Conservation (phyloP, 2,113 vertebrate species). For the Hyla sarda region DNA sequence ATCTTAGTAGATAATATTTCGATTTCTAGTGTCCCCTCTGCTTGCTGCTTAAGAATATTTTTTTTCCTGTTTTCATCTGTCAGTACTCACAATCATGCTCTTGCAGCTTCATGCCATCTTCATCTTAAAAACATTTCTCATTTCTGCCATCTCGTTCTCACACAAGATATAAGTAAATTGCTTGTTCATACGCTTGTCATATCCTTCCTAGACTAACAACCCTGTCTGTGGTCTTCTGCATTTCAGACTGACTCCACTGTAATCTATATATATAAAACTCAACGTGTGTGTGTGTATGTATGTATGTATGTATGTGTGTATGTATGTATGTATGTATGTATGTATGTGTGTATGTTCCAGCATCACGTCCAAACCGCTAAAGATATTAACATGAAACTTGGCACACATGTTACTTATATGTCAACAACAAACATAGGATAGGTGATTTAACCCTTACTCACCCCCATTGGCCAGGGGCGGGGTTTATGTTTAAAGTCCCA, state of each 20-base stretch:
- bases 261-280: not conserved
- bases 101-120: constrained; percentile 10
- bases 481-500: too few species aligned
- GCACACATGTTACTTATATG: too few species aligned
- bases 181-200: not conserved
- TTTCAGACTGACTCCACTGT: not conserved
- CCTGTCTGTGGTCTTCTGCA: not conserved
- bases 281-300: too few species aligned
- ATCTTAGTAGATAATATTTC: not conserved
- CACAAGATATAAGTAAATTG: constrained; percentile 5
- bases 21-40: not conserved
- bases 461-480: too few species aligned
- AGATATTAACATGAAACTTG: too few species aligned
- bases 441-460: too few species aligned
- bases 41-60: not conserved
- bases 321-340: too few species aligned
- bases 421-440: too few species aligned
- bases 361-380: too few species aligned
- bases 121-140: not conserved
- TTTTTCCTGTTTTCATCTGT: not conserved
- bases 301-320: too few species aligned
- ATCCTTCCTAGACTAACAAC: not conserved
- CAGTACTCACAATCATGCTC: not conserved
- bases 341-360: too few species aligned
- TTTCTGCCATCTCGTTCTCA: not conserved